A percentile compares a stretch with the other conserved stretches of the same genome.
Conservation (phyloP, 2,113 vertebrate genomes). For the cattle (Bos taurus) region DNA sequence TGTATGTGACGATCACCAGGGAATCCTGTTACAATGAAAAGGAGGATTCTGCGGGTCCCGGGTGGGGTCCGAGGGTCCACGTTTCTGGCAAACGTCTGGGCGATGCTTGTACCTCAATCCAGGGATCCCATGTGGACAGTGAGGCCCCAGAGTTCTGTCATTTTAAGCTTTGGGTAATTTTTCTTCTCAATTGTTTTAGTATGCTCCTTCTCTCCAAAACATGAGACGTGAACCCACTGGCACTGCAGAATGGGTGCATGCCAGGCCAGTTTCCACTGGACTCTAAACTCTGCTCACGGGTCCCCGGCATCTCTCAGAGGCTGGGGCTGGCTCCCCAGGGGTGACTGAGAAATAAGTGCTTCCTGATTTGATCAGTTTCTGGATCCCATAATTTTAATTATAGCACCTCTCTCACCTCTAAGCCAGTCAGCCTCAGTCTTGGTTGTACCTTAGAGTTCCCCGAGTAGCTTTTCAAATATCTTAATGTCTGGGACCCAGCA, state of each 20-base stretch:
- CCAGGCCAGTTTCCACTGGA: rapidly evolving
- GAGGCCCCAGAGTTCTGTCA: background rate
- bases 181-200: background rate
- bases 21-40: background rate
- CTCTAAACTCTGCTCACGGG: rapidly evolving
- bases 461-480: rapidly evolving
- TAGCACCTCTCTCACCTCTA: rapidly evolving
- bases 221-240: background rate
- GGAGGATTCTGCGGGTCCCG: background rate
- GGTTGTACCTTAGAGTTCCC: rapidly evolving
- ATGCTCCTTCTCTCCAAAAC: background rate
- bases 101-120: rapidly evolving
- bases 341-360: too few species aligned
- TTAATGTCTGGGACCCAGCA: too few species aligned
- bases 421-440: rapidly evolving
- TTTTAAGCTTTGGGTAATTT: background rate
- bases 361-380: background rate
- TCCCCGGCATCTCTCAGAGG: rapidly evolving
- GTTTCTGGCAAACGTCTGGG: background rate
- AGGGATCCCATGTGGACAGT: rapidly evolving
- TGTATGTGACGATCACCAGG: background rate
- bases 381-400: background rate
- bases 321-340: rapidly evolving
- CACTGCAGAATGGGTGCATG: rapidly evolving
- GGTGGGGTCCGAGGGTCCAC: background rate